Conservation (phyloP, 2,113 vertebrate species). For the Phaetusa simplex region DNA sequence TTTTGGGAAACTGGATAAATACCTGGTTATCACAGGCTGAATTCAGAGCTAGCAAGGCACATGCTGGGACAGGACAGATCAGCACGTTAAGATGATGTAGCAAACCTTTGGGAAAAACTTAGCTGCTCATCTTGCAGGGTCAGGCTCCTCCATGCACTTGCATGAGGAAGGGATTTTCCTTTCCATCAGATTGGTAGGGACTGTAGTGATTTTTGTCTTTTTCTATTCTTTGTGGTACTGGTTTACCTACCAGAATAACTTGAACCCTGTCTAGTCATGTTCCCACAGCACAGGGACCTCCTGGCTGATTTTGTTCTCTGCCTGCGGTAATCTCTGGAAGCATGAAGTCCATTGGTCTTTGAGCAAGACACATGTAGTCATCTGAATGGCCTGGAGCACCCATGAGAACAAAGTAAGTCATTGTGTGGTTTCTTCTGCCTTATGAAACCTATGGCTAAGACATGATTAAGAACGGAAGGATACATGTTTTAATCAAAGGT, state of each 20-base stretch:
- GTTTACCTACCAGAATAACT: neutral
- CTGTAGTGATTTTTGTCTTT: neutral
- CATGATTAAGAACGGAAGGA: neutral
- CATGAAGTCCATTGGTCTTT: neutral
- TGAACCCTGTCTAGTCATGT: neutral
- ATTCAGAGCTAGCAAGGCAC: neutral
- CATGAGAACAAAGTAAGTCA: neutral
- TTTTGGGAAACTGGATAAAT: neutral
- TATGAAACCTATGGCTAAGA: neutral
- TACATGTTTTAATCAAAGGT: neutral
- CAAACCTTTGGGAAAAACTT: neutral
- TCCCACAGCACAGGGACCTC: neutral
- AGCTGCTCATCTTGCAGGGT: neutral
- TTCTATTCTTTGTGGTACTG: neutral
- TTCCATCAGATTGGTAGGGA: neutral
- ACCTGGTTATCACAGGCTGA: neutral
- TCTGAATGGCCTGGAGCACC: neutral
- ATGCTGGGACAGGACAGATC: neutral
- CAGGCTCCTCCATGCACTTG: neutral
- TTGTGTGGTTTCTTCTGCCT: neutral
- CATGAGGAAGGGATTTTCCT: neutral
- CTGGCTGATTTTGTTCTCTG: neutral
- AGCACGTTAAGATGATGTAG: neutral
- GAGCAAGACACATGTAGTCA: neutral
- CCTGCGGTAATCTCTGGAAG: neutral